These are phyloP conservation scores for Sminthurinus signatus DNA, from an alignment of 1,140 invertebrate species.

Conservation along the genomic window DNA sequence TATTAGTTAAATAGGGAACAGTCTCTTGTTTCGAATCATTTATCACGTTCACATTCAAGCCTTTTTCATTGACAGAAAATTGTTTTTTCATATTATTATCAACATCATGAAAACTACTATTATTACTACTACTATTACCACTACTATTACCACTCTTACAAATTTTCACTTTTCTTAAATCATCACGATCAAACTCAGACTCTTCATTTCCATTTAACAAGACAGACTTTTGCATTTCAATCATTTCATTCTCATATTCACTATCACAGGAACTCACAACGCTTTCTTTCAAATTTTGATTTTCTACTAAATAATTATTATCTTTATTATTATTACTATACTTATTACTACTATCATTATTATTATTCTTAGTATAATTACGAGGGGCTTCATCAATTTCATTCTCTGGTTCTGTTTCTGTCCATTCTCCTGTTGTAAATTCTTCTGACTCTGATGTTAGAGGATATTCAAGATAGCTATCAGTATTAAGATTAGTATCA, in stretches of 20 bases:
- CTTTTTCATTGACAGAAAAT: too few species aligned
- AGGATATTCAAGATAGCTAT: too few species aligned
- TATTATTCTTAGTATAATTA: not conserved
- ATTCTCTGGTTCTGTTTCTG: not conserved
- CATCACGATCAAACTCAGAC: conserved; percentile 10
- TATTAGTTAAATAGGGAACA: not conserved
- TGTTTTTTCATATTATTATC: not conserved
- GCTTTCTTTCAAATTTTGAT: not conserved
- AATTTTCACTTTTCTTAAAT: conserved; percentile 13
- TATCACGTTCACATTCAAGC: not conserved
- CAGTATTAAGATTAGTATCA: not conserved
- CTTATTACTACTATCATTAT: too few species aligned
- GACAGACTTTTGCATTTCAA: conserved; percentile 4
- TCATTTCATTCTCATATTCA: not conserved
- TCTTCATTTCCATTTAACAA: conserved; percentile 4
- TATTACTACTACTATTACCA: not conserved
- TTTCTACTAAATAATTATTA: not conserved
- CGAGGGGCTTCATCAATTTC: not conserved
- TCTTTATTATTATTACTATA: not conserved
- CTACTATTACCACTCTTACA: not conserved
- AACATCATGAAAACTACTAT: conserved; percentile 2
- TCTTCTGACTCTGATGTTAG: too few species aligned
- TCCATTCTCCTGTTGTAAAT: too few species aligned
- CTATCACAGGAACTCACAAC: conserved; percentile 6
- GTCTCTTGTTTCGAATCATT: not conserved